Conservation (phyloP, 2,113 vertebrate species). For the Atractosteus spatula region DNA sequence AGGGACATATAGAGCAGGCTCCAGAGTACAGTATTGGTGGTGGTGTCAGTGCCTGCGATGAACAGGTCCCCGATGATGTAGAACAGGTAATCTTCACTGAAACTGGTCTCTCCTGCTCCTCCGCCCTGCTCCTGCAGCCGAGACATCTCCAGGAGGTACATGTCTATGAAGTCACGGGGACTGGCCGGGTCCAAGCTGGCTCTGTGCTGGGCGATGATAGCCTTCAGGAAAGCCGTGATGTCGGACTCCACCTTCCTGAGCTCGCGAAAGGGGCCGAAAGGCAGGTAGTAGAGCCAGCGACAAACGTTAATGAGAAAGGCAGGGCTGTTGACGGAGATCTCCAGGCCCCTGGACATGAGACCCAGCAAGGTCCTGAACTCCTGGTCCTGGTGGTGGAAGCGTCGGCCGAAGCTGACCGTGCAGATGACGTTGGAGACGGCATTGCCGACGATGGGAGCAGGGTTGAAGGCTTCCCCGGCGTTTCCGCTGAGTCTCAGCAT, state of each 20-base stretch:
- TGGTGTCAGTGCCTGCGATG: slow-evolving; percentile 93
- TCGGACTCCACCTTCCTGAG: slow-evolving; percentile 79
- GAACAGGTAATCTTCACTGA: slow-evolving; percentile 89
- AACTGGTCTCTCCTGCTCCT: slow-evolving; percentile 65
- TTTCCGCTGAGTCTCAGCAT: slow-evolving; percentile 63
- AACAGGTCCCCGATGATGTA: slow-evolving; percentile 94
- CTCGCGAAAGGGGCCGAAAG: slow-evolving; percentile 82
- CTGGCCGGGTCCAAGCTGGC: slow-evolving; percentile 70
- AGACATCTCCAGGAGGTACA: slow-evolving; percentile 83
- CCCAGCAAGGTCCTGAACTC: slow-evolving; percentile 78
- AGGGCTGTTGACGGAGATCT: slow-evolving; percentile 74
- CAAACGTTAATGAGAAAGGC: slow-evolving; percentile 83
- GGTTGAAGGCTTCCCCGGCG: slow-evolving; percentile 52
- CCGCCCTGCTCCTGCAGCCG: slow-evolving; percentile 54
- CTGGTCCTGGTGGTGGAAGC: slow-evolving; percentile 78
- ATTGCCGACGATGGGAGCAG: slow-evolving; percentile 69
- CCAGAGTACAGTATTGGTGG: slow-evolving; percentile 91
- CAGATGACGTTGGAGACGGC: slow-evolving; percentile 92
- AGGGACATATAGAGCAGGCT: slow-evolving; percentile 87
- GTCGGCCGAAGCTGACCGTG: slow-evolving; percentile 81
- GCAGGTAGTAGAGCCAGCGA: slow-evolving; percentile 83
- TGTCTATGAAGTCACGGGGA: slow-evolving; percentile 89
- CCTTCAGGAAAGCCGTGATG: slow-evolving; percentile 83
- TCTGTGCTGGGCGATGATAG: slow-evolving; percentile 78
- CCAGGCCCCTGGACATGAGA: slow-evolving; percentile 79